Conservation (phyloP, 2,888 invertebrate species). For the Mayetiola destructor region DNA sequence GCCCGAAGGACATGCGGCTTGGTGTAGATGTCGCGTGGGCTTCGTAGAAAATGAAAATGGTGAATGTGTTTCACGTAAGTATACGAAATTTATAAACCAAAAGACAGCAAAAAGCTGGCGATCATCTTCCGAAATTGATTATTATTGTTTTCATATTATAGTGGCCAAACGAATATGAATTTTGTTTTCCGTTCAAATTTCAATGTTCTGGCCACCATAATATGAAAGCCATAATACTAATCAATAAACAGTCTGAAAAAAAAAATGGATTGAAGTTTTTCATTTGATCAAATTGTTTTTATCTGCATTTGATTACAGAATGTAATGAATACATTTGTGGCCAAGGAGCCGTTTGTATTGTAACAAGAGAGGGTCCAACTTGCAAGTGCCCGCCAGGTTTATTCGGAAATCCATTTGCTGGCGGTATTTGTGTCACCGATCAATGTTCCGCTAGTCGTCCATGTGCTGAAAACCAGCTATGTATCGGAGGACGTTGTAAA, state of each 20-base stretch:
- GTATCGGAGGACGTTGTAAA: slow-evolving; percentile 77
- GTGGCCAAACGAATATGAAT: too few species aligned
- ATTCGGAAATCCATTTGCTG: slow-evolving; percentile 82
- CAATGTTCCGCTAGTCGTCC: slow-evolving; percentile 63
- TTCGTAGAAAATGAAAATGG: slow-evolving; percentile 64
- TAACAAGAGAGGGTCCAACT: slow-evolving; percentile 68
- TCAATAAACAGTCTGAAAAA: too few species aligned
- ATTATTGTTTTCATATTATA: slow-evolving; percentile 13
- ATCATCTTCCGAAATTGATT: too few species aligned
- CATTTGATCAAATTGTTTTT: too few species aligned
- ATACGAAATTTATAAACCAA: too few species aligned
- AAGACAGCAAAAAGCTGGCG: too few species aligned
- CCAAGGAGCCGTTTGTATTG: slow-evolving; percentile 69
- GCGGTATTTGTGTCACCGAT: slow-evolving; percentile 69
- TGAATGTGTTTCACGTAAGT: slow-evolving; percentile 68
- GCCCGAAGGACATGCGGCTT: slow-evolving; percentile 73
- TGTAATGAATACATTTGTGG: slow-evolving; percentile 53
- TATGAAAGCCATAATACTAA: too few species aligned
- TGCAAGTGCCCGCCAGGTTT: slow-evolving; percentile 79
- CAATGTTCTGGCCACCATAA: too few species aligned
- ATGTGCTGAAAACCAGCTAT: slow-evolving; percentile 64
- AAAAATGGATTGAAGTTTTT: too few species aligned
- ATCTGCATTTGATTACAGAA: slow-evolving; percentile 18
- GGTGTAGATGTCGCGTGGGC: slow-evolving; percentile 76
- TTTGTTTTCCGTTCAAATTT: too few species aligned